Evolutionary conservation across 2,888 invertebrate genomes (phyloP), one percentile per base, ranked within the genome.

Genomic region (Athetis lepigone): DNA sequence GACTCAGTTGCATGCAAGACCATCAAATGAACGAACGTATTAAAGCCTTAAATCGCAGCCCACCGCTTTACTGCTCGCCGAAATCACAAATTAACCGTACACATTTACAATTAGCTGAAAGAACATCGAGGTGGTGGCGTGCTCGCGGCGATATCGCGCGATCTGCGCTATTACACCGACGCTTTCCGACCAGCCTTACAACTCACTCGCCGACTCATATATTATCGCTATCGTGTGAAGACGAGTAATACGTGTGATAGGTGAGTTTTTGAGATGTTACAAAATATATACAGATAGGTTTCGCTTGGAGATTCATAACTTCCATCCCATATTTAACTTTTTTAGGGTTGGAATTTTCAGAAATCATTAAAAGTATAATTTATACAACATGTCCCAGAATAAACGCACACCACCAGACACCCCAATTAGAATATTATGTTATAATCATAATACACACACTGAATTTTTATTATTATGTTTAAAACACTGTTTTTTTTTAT

Each of bases 141-240:
- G 84, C 37, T 61, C 60, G 57, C 54, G 40, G 55, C 52, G 52
- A 29, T 83, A 86, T 85, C 87, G 65, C 54, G 40, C 80, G 55
- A 85, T 85, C 85, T 68, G 51, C 75, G 69, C 82, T 76, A 82
- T 83, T 83, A 81, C 83, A 69, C 74, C 60, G 50, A 64, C 75
- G 78, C 81, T 75, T 81, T 80, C 80, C 81, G 78, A 72, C 67
- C 63, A 62, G 65, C 60, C 75, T 65, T 71, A 82, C 85, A 74
- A 77, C 85, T 85, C 86, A 85, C 86, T 87, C 86, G 77, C 75
- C 80, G 77, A 60, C 80, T 61, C 67, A 70, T 74, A 74, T 54
- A 74, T 77, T 60, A 61, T 56, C 46, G 51, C 57, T 77, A 78
- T 78, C 66, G 46, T 75, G 47, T 55, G 40, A 37, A 49, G 9